Percentiles rank a stretch among this genome's conserved stretches.
Conservation (phyloP, 2,797 vertebrate species). For the Enteromius viviparus region DNA sequence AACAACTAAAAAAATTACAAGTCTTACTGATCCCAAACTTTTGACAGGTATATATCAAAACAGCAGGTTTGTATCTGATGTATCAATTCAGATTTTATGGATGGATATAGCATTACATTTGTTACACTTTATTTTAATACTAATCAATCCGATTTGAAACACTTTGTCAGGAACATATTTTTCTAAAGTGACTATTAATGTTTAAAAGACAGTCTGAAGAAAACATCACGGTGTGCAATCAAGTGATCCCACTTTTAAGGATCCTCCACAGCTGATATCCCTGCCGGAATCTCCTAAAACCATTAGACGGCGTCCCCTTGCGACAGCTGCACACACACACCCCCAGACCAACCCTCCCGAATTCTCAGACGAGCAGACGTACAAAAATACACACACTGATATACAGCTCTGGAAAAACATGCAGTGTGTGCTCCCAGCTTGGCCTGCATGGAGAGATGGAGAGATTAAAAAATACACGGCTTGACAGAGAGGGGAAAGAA, state of each 20-base stretch:
- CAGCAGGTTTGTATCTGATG: neutral
- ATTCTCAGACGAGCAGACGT: conserved; percentile 46
- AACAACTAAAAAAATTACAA: no score
- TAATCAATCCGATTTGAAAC: neutral
- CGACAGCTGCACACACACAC: conserved; percentile 70
- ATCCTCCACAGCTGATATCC: conserved; percentile 44
- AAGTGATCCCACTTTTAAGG: conserved; percentile 58
- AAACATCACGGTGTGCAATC: conserved; percentile 29
- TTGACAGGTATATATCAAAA: no score
- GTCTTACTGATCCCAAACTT: no score
- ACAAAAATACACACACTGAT: conserved; percentile 50
- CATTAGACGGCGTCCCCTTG: conserved; percentile 59
- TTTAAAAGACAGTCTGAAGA: neutral
- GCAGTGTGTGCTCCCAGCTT: conserved; percentile 38
- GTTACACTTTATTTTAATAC: neutral
- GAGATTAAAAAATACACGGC: conserved; percentile 43
- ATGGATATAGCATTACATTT: neutral
- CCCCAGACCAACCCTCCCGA: conserved; percentile 40
- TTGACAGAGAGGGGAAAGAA: conserved; percentile 39
- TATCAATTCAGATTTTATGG: neutral
- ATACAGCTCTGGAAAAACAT: conserved; percentile 52
- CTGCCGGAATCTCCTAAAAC: conserved; percentile 58
- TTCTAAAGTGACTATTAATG: neutral
- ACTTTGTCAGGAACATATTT: neutral
- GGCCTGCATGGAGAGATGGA: conserved; percentile 64